Evolutionary conservation across 2,888 invertebrate genomes (phyloP).

Genomic region (Drosophila longiperda): DNA sequence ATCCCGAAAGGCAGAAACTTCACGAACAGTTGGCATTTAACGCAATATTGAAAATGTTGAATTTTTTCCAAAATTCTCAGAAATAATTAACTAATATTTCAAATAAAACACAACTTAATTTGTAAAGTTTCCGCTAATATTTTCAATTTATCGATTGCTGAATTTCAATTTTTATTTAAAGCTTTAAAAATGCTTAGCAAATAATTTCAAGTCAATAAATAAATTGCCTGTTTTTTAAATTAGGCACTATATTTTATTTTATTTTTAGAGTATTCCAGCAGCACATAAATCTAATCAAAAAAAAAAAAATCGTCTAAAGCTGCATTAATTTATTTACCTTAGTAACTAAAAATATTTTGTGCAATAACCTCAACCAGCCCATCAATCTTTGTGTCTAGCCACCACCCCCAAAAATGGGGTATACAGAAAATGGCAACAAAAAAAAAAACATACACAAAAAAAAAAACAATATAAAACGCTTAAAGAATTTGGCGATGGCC

Average conservation of each 20-base stretch:
- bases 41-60: background rate
- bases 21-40: constrained; percentile 2
- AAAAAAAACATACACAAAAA: background rate
- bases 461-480: constrained; percentile 44
- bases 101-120: background rate
- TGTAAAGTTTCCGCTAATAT: rapidly evolving
- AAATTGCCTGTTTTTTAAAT: background rate
- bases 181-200: background rate
- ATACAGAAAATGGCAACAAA: constrained; percentile 29
- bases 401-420: constrained; percentile 34
- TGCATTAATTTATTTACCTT: constrained; percentile 28
- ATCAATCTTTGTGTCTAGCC: constrained; percentile 33
- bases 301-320: background rate
- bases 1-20: constrained; percentile 23
- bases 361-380: constrained; percentile 32
- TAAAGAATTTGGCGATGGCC: constrained; percentile 64
- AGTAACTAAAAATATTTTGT: constrained; percentile 15
- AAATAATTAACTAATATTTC: background rate
- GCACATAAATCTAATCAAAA: constrained; percentile 8
- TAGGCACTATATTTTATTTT: background rate
- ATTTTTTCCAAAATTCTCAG: background rate
- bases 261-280: background rate
- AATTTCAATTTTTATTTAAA: background rate
- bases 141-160: background rate
- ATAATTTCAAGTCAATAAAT: background rate